Conservation (phyloP, 2,113 vertebrate species). For the Paramisgurnus dabryanus region DNA sequence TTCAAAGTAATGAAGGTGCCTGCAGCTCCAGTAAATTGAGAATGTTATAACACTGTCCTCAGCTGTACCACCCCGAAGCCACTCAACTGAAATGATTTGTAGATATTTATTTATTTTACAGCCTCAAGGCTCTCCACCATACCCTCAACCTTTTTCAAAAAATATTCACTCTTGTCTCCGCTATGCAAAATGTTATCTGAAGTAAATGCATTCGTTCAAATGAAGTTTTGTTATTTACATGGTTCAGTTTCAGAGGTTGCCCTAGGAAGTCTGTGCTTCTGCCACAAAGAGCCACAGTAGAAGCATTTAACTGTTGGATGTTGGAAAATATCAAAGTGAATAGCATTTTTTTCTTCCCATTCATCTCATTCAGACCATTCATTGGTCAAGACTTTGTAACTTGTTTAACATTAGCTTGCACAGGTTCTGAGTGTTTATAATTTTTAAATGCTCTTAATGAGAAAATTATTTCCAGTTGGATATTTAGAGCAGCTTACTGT, state of each 20-base stretch:
- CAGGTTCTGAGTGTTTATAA: neutral
- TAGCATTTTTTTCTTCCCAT: neutral
- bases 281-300: neutral
- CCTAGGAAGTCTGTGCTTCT: neutral
- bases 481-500: neutral
- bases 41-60: conserved; percentile 63
- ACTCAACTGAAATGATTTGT: conserved; percentile 60
- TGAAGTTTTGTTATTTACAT: conserved; percentile 34
- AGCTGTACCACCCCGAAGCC: conserved; percentile 61
- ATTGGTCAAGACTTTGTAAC: neutral
- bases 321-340: neutral
- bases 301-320: neutral
- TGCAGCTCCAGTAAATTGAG: conserved; percentile 62
- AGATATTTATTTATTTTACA: conserved; percentile 66
- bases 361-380: neutral
- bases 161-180: conserved; percentile 44
- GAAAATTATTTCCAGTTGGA: neutral
- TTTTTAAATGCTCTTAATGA: conserved; percentile 13
- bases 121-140: conserved; percentile 42
- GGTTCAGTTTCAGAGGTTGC: conserved; percentile 21
- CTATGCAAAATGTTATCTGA: conserved; percentile 35
- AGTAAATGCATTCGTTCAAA: conserved; percentile 20
- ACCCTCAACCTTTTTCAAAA: conserved; percentile 26
- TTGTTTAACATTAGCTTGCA: neutral
- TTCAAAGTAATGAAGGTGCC: conserved; percentile 61